Evolutionary conservation across 2,113 vertebrate genomes (phyloP), one percentile per base, ranked within the genome.

Genomic region (Benitochromis conjunctus): DNA sequence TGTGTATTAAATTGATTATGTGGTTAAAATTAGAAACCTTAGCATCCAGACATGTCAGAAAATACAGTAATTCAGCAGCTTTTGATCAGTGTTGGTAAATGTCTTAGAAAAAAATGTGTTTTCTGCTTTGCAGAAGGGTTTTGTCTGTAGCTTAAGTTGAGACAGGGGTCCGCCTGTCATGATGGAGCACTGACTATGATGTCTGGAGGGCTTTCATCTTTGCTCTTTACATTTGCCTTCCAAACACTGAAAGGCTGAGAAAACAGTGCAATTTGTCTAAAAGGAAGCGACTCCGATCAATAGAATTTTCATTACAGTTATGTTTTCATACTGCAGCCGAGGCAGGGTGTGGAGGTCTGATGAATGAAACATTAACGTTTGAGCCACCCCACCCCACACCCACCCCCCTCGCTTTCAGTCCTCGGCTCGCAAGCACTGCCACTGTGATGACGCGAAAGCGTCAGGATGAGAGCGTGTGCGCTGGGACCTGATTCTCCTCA

Each of bases 241-340:
- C 82, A 84, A 92, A 88, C 92, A 86, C 79, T 81, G 57, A 89
- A 84, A 87, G 82, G 58, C 89, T 91, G 84, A 86, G 89, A 94
- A 92, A 93, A 94, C 89, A 91, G 88, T 86, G 85, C 93, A 93
- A 94, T 96, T 92, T 94, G 88, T 96, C 95, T 95, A 89, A 95
- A 93, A 94, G 94, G 92, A 95, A 94, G 94, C 86, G 87, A 92
- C 87, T 77, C 69, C 81, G 88, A 96, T 96, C 96, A 79, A 96
- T 96, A 92, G 91, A 88, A 94, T 95, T 96, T 96, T 96, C 95
- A 96, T 96, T 96, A 95, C 94, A 87, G 93, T 94, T 96, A 93
- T 92, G 92, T 95, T 95, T 96, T 95, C 92, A 95, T 96, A 90
- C 92, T 92, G 95, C 94, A 92, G 90, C 14, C 54, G 86, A 91